Conservation (phyloP, 1,140 invertebrate genomes). For the Tetramorium parvispinum region DNA sequence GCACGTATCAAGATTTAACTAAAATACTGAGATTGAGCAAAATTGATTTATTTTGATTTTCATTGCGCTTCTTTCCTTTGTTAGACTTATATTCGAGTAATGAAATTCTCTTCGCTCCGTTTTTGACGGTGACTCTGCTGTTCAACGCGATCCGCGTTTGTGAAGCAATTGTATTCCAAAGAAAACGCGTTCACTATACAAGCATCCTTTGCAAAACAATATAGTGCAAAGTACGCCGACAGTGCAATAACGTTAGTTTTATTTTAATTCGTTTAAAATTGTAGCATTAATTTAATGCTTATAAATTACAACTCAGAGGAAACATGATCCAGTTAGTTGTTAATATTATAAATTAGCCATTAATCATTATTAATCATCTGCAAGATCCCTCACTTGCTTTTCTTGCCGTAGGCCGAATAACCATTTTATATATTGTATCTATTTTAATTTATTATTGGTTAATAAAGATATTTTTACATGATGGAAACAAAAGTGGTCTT, state of each 20-base stretch:
- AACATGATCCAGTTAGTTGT: neutral
- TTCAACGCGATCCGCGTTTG: constrained; percentile 3
- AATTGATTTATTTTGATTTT: neutral
- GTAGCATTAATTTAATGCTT: neutral
- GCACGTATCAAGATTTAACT: neutral
- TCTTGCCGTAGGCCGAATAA: neutral
- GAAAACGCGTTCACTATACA: neutral
- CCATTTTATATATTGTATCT: neutral
- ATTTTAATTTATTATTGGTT: constrained; percentile 9
- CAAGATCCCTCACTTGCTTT: neutral
- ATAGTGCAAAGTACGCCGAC: neutral
- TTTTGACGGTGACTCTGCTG: neutral
- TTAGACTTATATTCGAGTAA: neutral
- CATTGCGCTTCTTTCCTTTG: neutral
- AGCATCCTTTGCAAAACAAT: neutral
- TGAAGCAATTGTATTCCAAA: neutral
- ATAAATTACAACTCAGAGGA: neutral
- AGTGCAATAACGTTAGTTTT: neutral
- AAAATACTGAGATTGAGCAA: neutral
- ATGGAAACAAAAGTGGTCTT: neutral
- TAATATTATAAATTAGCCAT: neutral
- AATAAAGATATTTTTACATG: neutral
- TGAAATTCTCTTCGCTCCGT: neutral
- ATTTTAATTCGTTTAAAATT: constrained; percentile 4
- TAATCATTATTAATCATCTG: neutral